These are phyloP conservation scores for Elaphurus davidianus DNA, from an alignment of 2,113 vertebrate genomes.

Conservation along the genomic window DNA sequence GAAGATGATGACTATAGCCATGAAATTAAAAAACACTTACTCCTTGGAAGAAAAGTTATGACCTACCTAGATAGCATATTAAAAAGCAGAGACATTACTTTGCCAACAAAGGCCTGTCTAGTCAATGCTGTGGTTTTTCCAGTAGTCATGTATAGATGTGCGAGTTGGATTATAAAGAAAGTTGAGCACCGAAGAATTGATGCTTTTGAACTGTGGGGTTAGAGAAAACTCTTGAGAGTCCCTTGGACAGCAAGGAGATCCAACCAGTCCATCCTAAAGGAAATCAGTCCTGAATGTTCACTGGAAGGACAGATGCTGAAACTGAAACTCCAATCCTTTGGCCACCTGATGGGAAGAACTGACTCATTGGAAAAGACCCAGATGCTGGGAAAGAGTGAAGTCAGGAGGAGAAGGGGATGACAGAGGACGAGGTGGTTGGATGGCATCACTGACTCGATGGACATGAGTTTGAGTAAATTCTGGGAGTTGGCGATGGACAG, in stretches of 20 bases:
- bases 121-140: not conserved
- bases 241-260: not conserved
- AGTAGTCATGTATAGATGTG: not conserved
- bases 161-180: not conserved
- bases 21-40: not conserved
- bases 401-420: not conserved
- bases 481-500: not conserved
- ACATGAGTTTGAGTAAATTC: not conserved
- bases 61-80: not conserved
- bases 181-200: accelerated
- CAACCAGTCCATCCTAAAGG: not conserved
- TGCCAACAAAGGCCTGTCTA: not conserved
- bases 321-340: not conserved
- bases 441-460: not conserved
- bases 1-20: not conserved
- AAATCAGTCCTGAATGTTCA: not conserved
- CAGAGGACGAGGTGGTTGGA: not conserved
- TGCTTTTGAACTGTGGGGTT: not conserved
- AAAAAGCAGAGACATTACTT: not conserved
- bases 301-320: not conserved
- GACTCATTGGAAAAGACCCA: not conserved
- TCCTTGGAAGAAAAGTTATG: not conserved
- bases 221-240: not conserved
- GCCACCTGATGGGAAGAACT: not conserved
- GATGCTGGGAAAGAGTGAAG: not conserved